Conservation (phyloP, 2,888 invertebrate species). For the Gari tellinella region DNA sequence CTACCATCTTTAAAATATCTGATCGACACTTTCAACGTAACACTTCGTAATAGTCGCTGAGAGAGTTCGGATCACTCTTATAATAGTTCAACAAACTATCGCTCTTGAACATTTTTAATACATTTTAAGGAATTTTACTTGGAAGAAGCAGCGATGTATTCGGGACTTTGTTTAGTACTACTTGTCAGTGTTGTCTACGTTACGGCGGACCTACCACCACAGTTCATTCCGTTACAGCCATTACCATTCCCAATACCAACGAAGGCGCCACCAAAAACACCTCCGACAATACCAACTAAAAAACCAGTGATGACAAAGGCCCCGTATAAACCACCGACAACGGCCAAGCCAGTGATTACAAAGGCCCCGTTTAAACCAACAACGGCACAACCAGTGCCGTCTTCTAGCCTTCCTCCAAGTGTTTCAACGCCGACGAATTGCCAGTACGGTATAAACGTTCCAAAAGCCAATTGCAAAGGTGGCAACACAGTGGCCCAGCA, state of each 20-base stretch:
- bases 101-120: too few species aligned
- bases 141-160: too few species aligned
- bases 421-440: conserved; percentile 34
- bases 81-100: too few species aligned
- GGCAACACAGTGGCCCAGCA: conserved; percentile 57
- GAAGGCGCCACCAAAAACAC: conserved; percentile 13
- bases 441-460: conserved; percentile 53
- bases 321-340: neutral
- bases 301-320: conserved; percentile 25
- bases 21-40: too few species aligned
- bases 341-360: conserved; percentile 20
- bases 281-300: conserved; percentile 17
- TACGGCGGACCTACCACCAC: conserved; percentile 29
- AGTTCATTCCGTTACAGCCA: conserved; percentile 52
- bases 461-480: conserved; percentile 49
- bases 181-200: too few species aligned
- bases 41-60: too few species aligned
- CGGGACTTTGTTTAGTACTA: too few species aligned
- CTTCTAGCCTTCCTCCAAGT: neutral
- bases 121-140: too few species aligned
- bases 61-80: too few species aligned
- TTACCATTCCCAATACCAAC: conserved; percentile 23
- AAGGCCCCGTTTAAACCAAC: conserved; percentile 1
- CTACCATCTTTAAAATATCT: too few species aligned
- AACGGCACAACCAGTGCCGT: neutral